These are phyloP conservation scores for Microcebus tavaratra DNA, from an alignment of 2,113 vertebrate genomes.

Conservation along the genomic window DNA sequence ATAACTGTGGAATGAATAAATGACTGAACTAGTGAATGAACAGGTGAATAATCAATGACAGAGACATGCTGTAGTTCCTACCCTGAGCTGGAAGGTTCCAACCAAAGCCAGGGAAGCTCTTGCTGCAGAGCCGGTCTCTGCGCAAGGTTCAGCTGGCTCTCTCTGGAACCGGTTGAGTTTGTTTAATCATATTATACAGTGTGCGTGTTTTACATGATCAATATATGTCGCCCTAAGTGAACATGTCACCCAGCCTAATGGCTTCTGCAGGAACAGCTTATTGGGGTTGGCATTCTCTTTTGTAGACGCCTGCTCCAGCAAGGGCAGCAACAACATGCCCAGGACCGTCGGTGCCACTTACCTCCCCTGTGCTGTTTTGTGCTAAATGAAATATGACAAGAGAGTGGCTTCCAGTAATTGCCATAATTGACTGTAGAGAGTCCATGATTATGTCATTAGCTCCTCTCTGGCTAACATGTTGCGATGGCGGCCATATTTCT, in stretches of 20 bases:
- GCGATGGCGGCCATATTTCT: constrained; percentile 66
- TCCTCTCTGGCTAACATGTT: constrained; percentile 72
- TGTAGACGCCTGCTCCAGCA: constrained; percentile 56
- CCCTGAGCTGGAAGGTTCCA: background rate
- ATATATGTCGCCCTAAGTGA: constrained; percentile 64
- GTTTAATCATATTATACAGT: constrained; percentile 56
- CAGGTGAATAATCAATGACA: background rate
- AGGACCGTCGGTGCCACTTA: constrained; percentile 68
- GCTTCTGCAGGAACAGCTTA: constrained; percentile 47
- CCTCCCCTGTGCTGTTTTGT: constrained; percentile 72
- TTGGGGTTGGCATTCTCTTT: constrained; percentile 72
- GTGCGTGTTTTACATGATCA: constrained; percentile 61
- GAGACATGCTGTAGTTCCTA: background rate
- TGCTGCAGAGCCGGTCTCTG: background rate
- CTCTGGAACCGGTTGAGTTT: constrained; percentile 40
- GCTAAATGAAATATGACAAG: constrained; percentile 85
- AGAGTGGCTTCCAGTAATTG: constrained; percentile 81
- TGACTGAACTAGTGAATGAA: background rate
- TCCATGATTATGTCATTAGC: constrained; percentile 82
- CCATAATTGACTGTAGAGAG: constrained; percentile 82
- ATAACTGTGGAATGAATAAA: background rate
- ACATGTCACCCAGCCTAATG: constrained; percentile 73
- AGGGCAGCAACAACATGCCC: constrained; percentile 45
- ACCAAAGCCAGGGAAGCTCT: background rate
- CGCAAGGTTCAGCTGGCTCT: background rate